Evolutionary conservation across 2,888 invertebrate genomes (phyloP).

Genomic region (Drepanosiphum platanoidis): DNA sequence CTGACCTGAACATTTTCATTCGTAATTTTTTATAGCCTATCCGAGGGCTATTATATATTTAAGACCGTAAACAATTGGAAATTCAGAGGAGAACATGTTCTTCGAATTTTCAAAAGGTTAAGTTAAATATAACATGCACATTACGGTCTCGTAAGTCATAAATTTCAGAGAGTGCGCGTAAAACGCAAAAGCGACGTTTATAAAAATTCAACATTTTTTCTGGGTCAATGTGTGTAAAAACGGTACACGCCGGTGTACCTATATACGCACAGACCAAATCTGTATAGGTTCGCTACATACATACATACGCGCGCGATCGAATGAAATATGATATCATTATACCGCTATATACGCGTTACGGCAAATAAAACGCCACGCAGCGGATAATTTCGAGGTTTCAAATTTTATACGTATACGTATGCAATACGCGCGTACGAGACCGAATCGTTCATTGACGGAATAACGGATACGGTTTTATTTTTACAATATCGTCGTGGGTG

Average conservation of each 20-base stretch:
- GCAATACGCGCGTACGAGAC: background rate
- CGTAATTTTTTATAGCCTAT: conserved; percentile 7
- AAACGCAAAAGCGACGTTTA: conserved; percentile 6
- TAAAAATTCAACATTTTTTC: background rate
- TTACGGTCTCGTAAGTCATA: conserved; percentile 16
- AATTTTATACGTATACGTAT: background rate
- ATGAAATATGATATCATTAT: background rate
- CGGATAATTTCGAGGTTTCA: background rate
- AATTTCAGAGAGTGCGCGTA: background rate
- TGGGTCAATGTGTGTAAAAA: background rate
- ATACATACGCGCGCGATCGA: background rate
- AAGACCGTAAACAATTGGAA: conserved; percentile 35
- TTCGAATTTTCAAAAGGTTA: background rate
- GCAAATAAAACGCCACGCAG: background rate
- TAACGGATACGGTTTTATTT: background rate
- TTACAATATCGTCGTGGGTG: background rate
- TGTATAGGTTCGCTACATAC: background rate
- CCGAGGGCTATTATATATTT: conserved; percentile 4
- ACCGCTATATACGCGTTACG: background rate
- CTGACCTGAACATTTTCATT: background rate
- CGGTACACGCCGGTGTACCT: too few species aligned
- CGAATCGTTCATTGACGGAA: background rate
- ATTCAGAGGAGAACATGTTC: conserved; percentile 11
- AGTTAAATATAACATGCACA: background rate
- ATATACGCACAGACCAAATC: too few species aligned